Percentiles rank a stretch among this genome's conserved stretches.
Evolutionary conservation across 2,797 vertebrate species (phyloP).

Genomic region (Pseudomugil gertrudae): DNA sequence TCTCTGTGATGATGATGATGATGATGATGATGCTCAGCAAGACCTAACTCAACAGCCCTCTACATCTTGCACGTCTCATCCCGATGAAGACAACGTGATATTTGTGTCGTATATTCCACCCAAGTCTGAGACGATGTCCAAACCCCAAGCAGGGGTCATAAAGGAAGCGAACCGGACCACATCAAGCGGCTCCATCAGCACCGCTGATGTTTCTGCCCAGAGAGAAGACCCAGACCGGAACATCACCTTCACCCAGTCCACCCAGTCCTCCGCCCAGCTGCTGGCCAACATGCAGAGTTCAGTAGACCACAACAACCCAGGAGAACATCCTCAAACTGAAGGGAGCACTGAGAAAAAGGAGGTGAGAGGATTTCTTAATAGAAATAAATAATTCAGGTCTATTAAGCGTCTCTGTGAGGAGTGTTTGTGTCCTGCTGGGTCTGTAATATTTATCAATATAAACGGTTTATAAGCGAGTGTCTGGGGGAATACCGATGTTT

Average conservation of each 20-base stretch:
- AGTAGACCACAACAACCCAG: slow-evolving; percentile 1
- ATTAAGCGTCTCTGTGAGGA: no score
- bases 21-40: slow-evolving; percentile 37
- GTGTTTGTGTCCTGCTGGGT: no score
- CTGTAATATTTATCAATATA: no score
- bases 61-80: background rate
- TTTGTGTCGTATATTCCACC: slow-evolving; percentile 83
- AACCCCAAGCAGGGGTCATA: background rate
- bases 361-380: background rate
- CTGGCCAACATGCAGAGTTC: background rate
- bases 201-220: background rate
- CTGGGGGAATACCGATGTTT: no score
- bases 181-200: background rate
- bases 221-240: background rate
- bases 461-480: no score
- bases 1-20: slow-evolving; percentile 79
- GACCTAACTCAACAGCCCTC: slow-evolving; percentile 10
- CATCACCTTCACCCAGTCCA: no score
- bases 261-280: slow-evolving; percentile 3
- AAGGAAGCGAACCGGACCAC: background rate
- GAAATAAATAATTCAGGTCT: no score
- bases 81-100: slow-evolving; percentile 80
- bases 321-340: background rate
- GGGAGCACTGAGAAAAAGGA: background rate
- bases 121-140: slow-evolving; percentile 24